Evolutionary conservation across 2,113 vertebrate genomes (phyloP), one percentile per base, ranked within the genome.

Genomic region (Percina caprodes): DNA sequence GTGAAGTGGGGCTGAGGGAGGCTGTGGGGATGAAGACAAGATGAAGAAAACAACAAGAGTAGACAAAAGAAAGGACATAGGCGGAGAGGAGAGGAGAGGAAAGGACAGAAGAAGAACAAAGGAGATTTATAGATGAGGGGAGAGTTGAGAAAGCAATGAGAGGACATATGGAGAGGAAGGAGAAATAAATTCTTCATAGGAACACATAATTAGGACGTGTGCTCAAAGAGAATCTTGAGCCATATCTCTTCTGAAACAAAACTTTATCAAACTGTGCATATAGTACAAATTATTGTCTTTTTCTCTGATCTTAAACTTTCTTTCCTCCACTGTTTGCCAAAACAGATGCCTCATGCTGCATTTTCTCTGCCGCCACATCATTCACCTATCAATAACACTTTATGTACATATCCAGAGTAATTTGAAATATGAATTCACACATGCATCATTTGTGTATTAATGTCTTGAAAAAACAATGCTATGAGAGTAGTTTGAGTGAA

Each of bases 51-150:
- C 42, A 80, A 76, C 61, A 63, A 58, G 24, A 54, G 59, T 0
- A 76, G 65, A 83, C 71, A 69, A 86, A 86, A 74, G 24, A 24
- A 65, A 63, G 63, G 68, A 77, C 33, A 45, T 7, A 70, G 5
- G 67, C 24, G 35, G 39, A 73, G 56, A 52, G 23, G 4, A 67
- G 56, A 52, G 23, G 4, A 67, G 42, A 67, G 30, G 58, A 68
- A 16, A 26, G 46, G 26, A 23, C 1, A 49, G 24, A 3, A 45
- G 24, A 33, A 49, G 54, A 68, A 70, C 14, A 35, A 10, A 42
- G 13, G 33, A 62, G 14, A 4, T 45, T 55, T 35, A 24, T 35
- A 55, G 14, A 24, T 30, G 21, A 35, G 67, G 6, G 46, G 9
- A 30, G 65, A 21, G n/a, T 15, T 69, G 5, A 26, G 3, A 45